phyloP scores from a whole-genome alignment of 2,888 invertebrate species.

The Aromia moschata region DNA sequence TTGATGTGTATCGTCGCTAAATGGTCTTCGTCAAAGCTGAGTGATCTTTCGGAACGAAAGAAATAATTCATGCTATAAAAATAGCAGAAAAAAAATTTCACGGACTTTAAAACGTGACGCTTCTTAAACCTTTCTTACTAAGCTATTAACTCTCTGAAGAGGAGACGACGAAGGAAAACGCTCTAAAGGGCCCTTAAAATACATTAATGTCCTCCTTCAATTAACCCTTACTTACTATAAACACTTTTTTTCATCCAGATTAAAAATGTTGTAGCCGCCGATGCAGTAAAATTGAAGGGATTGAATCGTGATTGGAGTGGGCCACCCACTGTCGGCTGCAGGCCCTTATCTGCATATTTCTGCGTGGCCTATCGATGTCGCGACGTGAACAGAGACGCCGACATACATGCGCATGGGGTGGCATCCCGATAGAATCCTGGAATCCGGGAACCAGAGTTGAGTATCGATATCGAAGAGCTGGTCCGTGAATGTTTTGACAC shows the following conservation, averaged over 20 bases:
- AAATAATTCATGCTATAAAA: no score
- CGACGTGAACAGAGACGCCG: slow-evolving; percentile 34
- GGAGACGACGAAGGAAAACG: no score
- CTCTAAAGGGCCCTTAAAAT: slow-evolving; percentile 2
- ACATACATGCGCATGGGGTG: slow-evolving; percentile 28
- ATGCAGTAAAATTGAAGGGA: slow-evolving; percentile 3
- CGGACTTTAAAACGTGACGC: no score
- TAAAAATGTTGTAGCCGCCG: slow-evolving; percentile 9
- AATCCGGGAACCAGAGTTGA: not conserved
- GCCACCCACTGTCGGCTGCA: slow-evolving; percentile 39
- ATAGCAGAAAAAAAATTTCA: no score
- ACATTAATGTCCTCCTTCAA: slow-evolving; percentile 4
- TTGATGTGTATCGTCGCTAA: no score
- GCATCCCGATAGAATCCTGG: slow-evolving; percentile 3
- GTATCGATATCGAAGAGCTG: slow-evolving; percentile 29
- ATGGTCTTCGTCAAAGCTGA: no score
- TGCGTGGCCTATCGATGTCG: slow-evolving; percentile 40
- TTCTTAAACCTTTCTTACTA: no score
- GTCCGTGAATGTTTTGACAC: slow-evolving; percentile 55
- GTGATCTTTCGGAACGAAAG: no score
- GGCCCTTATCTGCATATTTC: slow-evolving; percentile 33
- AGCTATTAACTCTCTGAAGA: no score
- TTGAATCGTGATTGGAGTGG: slow-evolving; percentile 38
- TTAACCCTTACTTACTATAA: slow-evolving; percentile 8
- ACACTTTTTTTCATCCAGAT: not conserved